Evolutionary conservation across 2,888 invertebrate genomes (phyloP).

Genomic region (Tachina lurida): DNA sequence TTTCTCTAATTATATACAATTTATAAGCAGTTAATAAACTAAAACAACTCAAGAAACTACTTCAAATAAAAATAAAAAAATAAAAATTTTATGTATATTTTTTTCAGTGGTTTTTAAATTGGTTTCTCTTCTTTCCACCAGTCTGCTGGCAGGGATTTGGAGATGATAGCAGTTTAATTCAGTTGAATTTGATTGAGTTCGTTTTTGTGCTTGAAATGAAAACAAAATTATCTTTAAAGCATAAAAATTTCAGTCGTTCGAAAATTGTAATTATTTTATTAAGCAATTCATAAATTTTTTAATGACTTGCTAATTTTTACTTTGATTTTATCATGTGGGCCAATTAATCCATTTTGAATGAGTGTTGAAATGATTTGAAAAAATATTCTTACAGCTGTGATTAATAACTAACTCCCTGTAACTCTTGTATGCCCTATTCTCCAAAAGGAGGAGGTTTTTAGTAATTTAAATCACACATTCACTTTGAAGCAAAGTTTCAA

Average conservation of each 20-base stretch:
- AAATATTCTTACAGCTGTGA: background rate
- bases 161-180: constrained; percentile 13
- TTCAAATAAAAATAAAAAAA: no score
- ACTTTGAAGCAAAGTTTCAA: background rate
- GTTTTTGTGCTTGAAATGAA: background rate
- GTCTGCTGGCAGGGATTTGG: background rate
- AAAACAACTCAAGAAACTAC: constrained; percentile 1
- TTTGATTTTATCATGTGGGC: background rate
- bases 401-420: background rate
- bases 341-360: background rate
- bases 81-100: background rate
- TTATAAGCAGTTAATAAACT: constrained; percentile 42
- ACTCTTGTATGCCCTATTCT: background rate
- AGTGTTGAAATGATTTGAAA: background rate
- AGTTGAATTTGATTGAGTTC: background rate
- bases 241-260: background rate
- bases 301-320: background rate
- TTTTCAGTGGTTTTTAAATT: constrained; percentile 11
- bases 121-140: background rate
- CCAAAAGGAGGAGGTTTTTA: background rate
- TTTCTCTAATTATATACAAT: constrained; percentile 42
- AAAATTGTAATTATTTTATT: background rate
- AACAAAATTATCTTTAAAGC: background rate
- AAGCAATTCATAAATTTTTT: background rate
- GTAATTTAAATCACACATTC: background rate